Conservation (phyloP, 1,140 invertebrate species). For the Diprion similis region DNA sequence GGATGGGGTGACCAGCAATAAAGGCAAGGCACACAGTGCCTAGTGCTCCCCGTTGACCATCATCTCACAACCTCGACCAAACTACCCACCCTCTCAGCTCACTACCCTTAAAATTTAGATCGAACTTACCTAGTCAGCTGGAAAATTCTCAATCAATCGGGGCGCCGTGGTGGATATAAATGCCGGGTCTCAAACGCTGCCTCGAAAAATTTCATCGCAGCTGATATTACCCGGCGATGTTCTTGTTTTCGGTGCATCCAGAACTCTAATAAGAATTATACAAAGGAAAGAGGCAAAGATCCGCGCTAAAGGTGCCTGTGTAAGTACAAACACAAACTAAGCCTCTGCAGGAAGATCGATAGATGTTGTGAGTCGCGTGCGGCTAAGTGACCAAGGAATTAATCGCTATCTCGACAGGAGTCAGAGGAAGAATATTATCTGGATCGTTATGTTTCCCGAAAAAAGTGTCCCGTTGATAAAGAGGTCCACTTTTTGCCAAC, state of each 20-base stretch:
- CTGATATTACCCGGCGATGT: no score
- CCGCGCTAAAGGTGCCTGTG: neutral
- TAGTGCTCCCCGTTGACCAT: slow-evolving; percentile 29
- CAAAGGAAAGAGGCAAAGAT: no score
- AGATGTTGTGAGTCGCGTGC: slow-evolving; percentile 1
- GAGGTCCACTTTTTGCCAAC: neutral
- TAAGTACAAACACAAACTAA: neutral
- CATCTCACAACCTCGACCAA: neutral
- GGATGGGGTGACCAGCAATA: slow-evolving; percentile 25
- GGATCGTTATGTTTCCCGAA: neutral
- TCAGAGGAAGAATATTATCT: neutral
- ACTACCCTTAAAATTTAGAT: slow-evolving; percentile 15
- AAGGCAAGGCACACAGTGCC: slow-evolving; percentile 26
- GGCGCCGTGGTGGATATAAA: neutral
- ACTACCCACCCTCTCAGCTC: slow-evolving; percentile 2
- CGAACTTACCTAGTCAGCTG: slow-evolving; percentile 6
- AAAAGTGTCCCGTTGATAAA: neutral
- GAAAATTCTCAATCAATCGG: slow-evolving; percentile 11
- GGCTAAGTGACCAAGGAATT: slow-evolving; percentile 5
- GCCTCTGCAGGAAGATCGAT: neutral
- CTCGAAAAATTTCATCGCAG: no score
- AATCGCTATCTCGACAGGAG: slow-evolving; percentile 7
- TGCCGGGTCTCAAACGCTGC: no score
- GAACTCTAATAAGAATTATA: no score
- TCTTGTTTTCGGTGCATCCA: no score